Base-by-base conservation (phyloP, 2,113 vertebrate species). In the Anolis sagrei region DNA sequence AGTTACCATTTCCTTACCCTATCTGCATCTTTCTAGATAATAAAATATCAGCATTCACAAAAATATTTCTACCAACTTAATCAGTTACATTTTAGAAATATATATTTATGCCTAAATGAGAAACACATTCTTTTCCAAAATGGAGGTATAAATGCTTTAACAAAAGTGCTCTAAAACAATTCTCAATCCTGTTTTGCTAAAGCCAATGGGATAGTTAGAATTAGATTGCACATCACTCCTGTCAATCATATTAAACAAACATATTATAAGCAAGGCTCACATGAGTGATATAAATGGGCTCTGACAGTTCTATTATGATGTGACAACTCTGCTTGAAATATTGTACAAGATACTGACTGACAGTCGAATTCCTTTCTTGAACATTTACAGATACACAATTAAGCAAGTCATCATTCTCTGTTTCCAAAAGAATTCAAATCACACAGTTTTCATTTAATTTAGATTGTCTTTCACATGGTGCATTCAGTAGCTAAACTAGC, bases 301-400 rank as follows among this genome's bases (percentile, higher is more conserved):
- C 27, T 94, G 86, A 80, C 21, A 93, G 92, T 75, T 86, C 92
- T 90, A 58, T 93, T 94, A 93, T 91, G 89, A 92, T 93, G 90
- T 93, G 93, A 91, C 90, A 89, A 86, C 91, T 86, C 80, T 89
- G 89, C 89, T 94, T 92, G 79, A 93, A 91, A 91, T 86, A 83
- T 83, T 86, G 61, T 69, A 72, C 29, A 80, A 34, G 68, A 90
- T 83, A 88, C 73, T 88, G 80, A 91, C 90, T 92, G 89, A 88
- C 85, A 90, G 82, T 76, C 92, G 92, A 89, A 90, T 94, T 76
- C 84, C 92, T 88, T 83, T 34, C 73, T 92, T 78, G 93, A 91
- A 85, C 85, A 86, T 91, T 91, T 86, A 76, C 89, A 91, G 92
- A 81, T 76, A 85, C 85, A 92, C 87, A 73, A 83, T 90, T 93